Base-by-base conservation (phyloP, 2,797 vertebrate species). In the Acanthiza pusilla region DNA sequence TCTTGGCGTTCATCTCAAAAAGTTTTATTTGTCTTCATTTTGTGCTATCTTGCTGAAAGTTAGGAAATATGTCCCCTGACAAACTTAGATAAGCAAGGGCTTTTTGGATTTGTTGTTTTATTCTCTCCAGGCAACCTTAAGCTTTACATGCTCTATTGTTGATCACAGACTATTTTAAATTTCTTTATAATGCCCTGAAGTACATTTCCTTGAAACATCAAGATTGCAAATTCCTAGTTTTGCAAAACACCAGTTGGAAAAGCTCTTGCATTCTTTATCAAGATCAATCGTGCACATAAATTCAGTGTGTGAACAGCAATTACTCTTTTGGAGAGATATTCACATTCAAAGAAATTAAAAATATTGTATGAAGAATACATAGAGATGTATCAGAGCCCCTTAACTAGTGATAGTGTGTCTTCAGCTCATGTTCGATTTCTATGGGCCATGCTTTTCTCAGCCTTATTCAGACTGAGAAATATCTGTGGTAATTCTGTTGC, bases 321-420 rank as follows among this genome's bases (percentile, higher is more conserved):
- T 70, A 45, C 29, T 53, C 43, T 72, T 85, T 89, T 57, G 29
- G 50, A 80, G 58, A 79, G 12, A 58, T 19, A 94, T 26, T 81
- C 25, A 32, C 19, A 30, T 91, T 66, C 20, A 65, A 85, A 88
- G 13, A 71, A 75, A 58, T 82, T 13, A 25, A 70, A 89, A 85
- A 40, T 45, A 53, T 5, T 47, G 1, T 40, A 11, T 55, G 11
- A 83, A 55, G 29, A 67, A 50, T 57, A 26, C 20, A 29, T 15
- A 18, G 2, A 43, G 17, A 36, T 29, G 5, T 47, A 82, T 81
- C 43, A 79, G 17, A 75, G 57, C 14, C 29, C 18, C 32, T 55
- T 73, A 76, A 60, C 12, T 53, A 63, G 29, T 0, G 0, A 23
- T 5, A 57, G 10, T 30, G 13, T 45, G 17, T 7, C 80, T 78